Percentiles rank a stretch among this genome's conserved stretches.
phyloP scores from a whole-genome alignment of 2,113 vertebrate species.

The Capricornis sumatraensis region DNA sequence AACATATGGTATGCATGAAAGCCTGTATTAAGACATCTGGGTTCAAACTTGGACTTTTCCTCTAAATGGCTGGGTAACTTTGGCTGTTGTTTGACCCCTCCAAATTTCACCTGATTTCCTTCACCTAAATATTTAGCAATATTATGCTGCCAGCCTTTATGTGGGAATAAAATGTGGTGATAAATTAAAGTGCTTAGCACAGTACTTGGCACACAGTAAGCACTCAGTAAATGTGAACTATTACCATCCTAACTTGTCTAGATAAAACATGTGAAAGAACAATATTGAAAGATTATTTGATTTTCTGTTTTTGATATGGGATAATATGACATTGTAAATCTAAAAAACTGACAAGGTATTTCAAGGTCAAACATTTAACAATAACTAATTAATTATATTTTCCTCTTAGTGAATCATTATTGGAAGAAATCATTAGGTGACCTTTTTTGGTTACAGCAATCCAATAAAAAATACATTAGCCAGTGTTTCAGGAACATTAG shows the following conservation, averaged over 20 bases:
- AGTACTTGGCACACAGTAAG: neutral
- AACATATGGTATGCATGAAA: neutral
- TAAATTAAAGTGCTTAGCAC: neutral
- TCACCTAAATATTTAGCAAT: neutral
- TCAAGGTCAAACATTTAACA: slow-evolving; percentile 79
- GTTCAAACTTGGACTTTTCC: neutral
- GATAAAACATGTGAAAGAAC: neutral
- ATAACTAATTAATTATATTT: slow-evolving; percentile 81
- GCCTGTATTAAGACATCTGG: fast-evolving
- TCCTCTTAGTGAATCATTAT: slow-evolving; percentile 82
- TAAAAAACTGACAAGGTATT: slow-evolving; percentile 64
- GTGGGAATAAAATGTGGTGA: neutral
- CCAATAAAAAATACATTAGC: slow-evolving; percentile 90
- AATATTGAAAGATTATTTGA: neutral
- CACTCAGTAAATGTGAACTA: neutral
- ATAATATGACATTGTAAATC: slow-evolving; percentile 73
- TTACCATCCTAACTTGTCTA: neutral
- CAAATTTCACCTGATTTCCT: neutral
- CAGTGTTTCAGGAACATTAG: slow-evolving; percentile 90
- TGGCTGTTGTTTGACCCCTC: neutral
- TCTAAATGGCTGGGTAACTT: neutral
- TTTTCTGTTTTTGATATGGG: slow-evolving; percentile 62
- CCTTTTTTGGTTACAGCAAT: slow-evolving; percentile 86
- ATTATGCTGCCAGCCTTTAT: neutral
- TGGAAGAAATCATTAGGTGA: slow-evolving; percentile 85